Percentiles rank a stretch among this genome's conserved stretches.
Evolutionary conservation across 2,113 vertebrate genomes (phyloP).

Genomic region (Loxodonta africana): DNA sequence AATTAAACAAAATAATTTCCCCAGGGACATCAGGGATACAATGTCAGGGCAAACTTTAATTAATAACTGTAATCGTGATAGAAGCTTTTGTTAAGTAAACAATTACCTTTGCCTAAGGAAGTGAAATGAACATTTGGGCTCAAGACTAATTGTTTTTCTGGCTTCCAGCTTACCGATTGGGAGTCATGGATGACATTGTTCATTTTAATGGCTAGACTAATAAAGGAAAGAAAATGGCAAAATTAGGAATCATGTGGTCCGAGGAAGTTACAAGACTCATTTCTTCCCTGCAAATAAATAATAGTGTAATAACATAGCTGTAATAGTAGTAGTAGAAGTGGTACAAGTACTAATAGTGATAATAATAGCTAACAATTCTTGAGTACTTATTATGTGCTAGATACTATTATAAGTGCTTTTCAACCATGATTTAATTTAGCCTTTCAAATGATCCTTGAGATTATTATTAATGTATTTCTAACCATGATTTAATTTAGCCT

Average conservation of each 20-base stretch:
- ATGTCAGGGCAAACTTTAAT: not conserved
- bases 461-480: not conserved
- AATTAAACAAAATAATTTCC: conserved; percentile 53
- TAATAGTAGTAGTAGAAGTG: not conserved
- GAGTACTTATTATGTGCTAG: not conserved
- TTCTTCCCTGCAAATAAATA: not conserved
- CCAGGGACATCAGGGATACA: not conserved
- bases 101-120: not conserved
- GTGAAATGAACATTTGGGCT: not conserved
- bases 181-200: not conserved
- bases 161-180: not conserved
- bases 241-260: not conserved
- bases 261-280: not conserved
- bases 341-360: not conserved
- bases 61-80: not conserved
- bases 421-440: not conserved
- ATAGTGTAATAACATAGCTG: not conserved
- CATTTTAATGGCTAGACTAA: not conserved
- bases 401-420: not conserved
- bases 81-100: conserved; percentile 43
- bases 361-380: not conserved
- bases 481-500: not conserved
- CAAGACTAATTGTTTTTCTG: conserved; percentile 56
- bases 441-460: not conserved
- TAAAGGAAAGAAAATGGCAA: not conserved